phyloP scores from a whole-genome alignment of 1,140 invertebrate genomes.

The Lucilia cuprina region DNA sequence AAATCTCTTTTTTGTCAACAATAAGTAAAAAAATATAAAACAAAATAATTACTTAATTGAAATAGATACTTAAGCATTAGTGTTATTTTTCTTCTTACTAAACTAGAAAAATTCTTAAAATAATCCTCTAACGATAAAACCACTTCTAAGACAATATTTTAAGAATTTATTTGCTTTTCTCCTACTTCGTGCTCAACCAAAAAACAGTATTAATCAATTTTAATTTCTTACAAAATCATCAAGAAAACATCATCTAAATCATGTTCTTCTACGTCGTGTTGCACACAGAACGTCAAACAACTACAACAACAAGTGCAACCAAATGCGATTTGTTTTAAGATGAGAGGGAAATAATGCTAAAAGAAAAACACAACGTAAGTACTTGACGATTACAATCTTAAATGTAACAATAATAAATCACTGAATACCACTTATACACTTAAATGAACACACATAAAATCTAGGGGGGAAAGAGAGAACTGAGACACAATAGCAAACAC shows the following conservation, averaged over 20 bases:
- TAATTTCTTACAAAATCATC: neutral
- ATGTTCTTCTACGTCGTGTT: neutral
- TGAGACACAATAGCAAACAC: neutral
- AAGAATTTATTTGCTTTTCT: too few relatives aligned
- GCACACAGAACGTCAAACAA: neutral
- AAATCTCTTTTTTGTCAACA: too few relatives aligned
- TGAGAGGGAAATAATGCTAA: neutral
- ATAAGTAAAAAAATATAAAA: too few relatives aligned
- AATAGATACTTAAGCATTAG: too few relatives aligned
- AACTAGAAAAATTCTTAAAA: too few relatives aligned
- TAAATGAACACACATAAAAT: slow-evolving; percentile 9
- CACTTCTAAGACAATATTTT: too few relatives aligned
- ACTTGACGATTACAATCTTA: slow-evolving; percentile 34
- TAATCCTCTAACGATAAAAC: too few relatives aligned
- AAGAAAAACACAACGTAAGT: neutral
- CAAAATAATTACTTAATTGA: too few relatives aligned
- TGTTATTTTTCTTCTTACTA: too few relatives aligned
- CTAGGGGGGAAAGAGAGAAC: neutral
- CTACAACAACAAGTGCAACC: neutral
- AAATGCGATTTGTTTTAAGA: neutral
- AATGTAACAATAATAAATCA: slow-evolving; percentile 35
- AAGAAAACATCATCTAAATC: neutral
- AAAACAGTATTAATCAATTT: neutral
- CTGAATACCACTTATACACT: slow-evolving; percentile 32
- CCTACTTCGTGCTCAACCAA: too few relatives aligned